Percentiles rank a stretch among this genome's conserved stretches.
Conservation (phyloP, 2,797 vertebrate species). For the Clarias pachynema region DNA sequence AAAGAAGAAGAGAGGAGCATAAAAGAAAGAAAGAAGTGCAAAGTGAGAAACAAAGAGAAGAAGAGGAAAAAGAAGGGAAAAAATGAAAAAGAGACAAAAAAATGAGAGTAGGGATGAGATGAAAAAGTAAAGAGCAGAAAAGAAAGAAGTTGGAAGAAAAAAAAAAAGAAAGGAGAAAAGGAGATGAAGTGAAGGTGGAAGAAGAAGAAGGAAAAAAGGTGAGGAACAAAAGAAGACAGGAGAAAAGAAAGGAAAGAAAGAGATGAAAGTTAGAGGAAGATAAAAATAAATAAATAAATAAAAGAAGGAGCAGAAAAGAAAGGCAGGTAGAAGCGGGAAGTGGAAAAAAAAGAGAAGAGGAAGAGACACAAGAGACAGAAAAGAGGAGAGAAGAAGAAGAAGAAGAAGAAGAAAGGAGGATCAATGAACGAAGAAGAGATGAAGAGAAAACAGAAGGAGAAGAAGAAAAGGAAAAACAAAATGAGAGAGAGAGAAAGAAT, state of each 20-base stretch:
- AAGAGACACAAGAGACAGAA: too few relatives aligned
- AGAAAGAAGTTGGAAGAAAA: background rate
- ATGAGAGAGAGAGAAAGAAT: slow-evolving; percentile 13
- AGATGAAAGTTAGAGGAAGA: background rate
- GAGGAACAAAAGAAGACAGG: background rate
- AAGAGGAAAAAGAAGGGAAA: background rate
- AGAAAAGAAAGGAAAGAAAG: background rate
- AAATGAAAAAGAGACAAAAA: background rate
- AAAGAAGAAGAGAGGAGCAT: background rate
- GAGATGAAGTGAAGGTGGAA: slow-evolving; percentile 10
- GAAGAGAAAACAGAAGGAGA: background rate
- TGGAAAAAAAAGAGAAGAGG: background rate
- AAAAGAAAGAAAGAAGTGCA: background rate
- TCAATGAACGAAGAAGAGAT: background rate
- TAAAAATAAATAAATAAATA: background rate
- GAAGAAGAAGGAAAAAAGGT: background rate
- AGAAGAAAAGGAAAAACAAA: background rate
- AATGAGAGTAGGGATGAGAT: background rate
- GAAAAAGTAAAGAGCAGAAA: background rate
- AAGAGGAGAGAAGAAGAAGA: background rate
- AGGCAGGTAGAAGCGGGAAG: background rate
- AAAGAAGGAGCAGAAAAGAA: background rate
- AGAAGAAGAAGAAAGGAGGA: background rate
- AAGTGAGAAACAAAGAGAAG: background rate
- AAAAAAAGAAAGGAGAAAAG: background rate